phyloP scores from a whole-genome alignment of 2,888 invertebrate species.

The Phoenoteleia sp. region DNA sequence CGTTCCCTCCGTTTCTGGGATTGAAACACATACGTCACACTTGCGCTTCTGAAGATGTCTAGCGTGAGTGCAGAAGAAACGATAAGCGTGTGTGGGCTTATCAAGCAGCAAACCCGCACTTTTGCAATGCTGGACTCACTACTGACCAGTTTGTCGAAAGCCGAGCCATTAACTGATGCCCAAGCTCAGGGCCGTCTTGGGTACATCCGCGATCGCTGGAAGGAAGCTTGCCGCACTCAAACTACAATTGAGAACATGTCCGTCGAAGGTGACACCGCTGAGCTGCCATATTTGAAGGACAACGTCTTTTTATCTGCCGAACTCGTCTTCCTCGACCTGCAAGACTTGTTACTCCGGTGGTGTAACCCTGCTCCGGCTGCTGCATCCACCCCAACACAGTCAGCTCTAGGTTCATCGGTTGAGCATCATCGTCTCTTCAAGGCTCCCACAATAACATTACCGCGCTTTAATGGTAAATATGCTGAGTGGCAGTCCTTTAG shows the following conservation, averaged over 20 bases:
- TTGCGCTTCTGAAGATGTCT: no score
- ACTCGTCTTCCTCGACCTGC: not conserved
- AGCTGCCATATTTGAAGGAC: slow-evolving; percentile 16
- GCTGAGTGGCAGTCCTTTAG: slow-evolving; percentile 7
- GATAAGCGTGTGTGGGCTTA: no score
- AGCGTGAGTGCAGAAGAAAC: no score
- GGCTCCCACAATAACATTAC: not conserved
- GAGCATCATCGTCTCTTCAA: not conserved
- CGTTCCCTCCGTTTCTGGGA: no score
- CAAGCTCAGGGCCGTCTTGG: not conserved
- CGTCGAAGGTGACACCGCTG: not conserved
- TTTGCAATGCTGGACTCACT: no score
- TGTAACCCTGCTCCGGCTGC: not conserved
- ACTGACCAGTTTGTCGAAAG: no score
- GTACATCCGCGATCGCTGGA: not conserved
- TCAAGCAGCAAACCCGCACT: no score
- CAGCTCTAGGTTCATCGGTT: no score
- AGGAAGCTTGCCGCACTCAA: not conserved
- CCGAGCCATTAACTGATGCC: no score
- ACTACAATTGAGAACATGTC: not conserved
- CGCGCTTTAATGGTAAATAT: not conserved
- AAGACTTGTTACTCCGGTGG: not conserved
- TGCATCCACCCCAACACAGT: no score
- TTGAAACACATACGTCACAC: no score
- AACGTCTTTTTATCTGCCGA: not conserved